Conservation (phyloP, 2,797 vertebrate species). For the Myotis pilosus region DNA sequence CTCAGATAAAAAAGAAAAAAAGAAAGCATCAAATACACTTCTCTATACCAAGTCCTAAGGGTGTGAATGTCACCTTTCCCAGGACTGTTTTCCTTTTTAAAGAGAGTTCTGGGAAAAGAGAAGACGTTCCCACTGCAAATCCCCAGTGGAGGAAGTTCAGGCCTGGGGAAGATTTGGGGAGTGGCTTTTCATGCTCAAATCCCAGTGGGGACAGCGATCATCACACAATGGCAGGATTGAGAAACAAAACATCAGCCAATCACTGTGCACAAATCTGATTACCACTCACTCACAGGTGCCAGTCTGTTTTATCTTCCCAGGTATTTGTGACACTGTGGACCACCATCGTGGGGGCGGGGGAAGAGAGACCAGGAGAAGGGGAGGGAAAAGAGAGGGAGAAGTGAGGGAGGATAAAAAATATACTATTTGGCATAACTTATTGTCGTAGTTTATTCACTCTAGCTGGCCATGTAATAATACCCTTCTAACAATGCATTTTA, state of each 20-base stretch:
- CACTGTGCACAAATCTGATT: neutral
- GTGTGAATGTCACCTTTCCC: neutral
- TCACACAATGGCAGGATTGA: neutral
- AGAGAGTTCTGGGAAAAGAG: neutral
- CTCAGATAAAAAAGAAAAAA: neutral
- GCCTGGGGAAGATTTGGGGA: neutral
- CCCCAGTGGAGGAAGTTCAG: neutral
- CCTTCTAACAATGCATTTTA: neutral
- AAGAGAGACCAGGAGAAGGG: neutral
- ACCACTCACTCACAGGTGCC: neutral
- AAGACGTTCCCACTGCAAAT: neutral
- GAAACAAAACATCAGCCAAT: neutral
- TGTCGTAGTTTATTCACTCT: neutral
- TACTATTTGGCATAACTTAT: neutral
- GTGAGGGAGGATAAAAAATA: neutral
- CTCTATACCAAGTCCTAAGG: neutral
- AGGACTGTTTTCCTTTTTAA: neutral
- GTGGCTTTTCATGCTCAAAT: neutral
- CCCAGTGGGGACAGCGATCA: neutral
- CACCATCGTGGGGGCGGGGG: too few relatives aligned
- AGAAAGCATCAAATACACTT: neutral
- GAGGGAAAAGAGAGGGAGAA: too few relatives aligned
- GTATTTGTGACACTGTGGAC: neutral
- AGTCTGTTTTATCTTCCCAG: slow-evolving; percentile 21
- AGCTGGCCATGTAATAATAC: neutral